These are phyloP conservation scores for Drosophila kanekoi DNA, from an alignment of 2,888 invertebrate genomes.

Conservation along the genomic window DNA sequence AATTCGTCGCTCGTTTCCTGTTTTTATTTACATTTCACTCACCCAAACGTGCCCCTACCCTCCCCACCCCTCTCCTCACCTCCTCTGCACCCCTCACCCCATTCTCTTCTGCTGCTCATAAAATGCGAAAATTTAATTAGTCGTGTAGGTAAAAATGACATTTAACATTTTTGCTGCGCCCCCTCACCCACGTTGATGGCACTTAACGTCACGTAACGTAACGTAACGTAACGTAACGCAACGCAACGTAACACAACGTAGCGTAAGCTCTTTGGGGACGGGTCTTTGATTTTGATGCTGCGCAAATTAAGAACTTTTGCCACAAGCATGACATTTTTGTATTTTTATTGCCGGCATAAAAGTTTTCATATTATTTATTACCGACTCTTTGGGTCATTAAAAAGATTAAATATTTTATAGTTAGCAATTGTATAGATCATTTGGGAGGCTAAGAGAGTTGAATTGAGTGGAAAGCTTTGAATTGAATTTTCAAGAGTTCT, in stretches of 20 bases:
- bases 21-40: conserved; percentile 66
- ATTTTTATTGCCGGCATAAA: conserved; percentile 27
- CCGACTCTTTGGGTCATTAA: conserved; percentile 5
- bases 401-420: conserved; percentile 8
- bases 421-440: background rate
- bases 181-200: conserved; percentile 9
- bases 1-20: conserved; percentile 57
- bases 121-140: conserved; percentile 79
- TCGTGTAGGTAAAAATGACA: conserved; percentile 74
- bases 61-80: background rate
- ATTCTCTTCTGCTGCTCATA: conserved; percentile 48
- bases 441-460: no score
- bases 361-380: conserved; percentile 13
- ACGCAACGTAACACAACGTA: background rate
- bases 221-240: background rate
- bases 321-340: conserved; percentile 1
- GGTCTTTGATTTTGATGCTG: conserved; percentile 22
- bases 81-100: no score
- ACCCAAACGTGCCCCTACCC: background rate
- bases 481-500: no score
- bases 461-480: no score
- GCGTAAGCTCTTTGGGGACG: conserved; percentile 8
- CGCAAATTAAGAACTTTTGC: conserved; percentile 2
- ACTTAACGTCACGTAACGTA: conserved; percentile 10
- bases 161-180: conserved; percentile 61